Base-by-base conservation (phyloP, 1,140 invertebrate species). In the Eriosoma lanigerum region DNA sequence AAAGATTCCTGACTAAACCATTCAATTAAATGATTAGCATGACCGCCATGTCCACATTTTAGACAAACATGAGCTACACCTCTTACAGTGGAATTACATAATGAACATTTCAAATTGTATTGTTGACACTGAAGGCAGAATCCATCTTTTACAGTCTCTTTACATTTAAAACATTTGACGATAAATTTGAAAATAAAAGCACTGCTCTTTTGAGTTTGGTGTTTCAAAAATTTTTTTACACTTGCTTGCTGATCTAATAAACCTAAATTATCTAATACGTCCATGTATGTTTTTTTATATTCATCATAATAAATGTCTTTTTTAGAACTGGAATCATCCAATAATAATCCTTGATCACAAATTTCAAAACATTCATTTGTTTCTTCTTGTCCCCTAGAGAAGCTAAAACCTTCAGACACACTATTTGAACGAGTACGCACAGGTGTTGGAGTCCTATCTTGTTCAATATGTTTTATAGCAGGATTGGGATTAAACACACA, bases 31-130 rank as follows among this genome's bases (percentile, higher is more conserved):
- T 96, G 95, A 76, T 88, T 86, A 5, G 91, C 91, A 85, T 98
- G 96, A 12, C 96, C 96, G 50, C 95, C 96, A 87, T 98, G 96
- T 1, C 94, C 94, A 86, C 96, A 97, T 32, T 91, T 87, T 38
- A 93, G 86, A 84, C 96, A 97, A 82, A 92, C 92, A 84, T 92
- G 93, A 19, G 93, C 90, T 1, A 90, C 89, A 48, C 90, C 90
- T 90, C 90, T 90, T 8, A 97, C 95, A 19, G 93, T 92, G 81
- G 94, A 88, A 83, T 92, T 92, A 86, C 96, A 98, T 75, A 97
- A 90, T 8, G 91, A 88, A 87, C 96, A 97, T 82, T 90, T 89
- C 68, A 95, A 88, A 48, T 89, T 89, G 19, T 91, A 88, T 58
- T 89, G 87, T 82, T 92, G 91, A 85, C 95, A 97, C 56, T 87